Conservation (phyloP, 2,113 vertebrate genomes). For the Ochotona curzoniae region DNA sequence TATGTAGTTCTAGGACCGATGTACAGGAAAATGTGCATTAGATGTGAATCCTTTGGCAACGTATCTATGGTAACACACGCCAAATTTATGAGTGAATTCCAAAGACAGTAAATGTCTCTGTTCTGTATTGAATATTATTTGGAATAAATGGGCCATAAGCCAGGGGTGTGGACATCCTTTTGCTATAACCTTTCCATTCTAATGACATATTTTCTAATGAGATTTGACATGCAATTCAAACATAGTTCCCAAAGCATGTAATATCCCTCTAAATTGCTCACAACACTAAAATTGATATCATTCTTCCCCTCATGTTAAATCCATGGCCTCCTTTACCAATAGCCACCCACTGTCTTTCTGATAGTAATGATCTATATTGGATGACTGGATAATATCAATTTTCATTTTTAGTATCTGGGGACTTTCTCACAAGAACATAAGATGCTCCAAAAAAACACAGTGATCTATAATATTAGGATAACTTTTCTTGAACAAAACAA, state of each 20-base stretch:
- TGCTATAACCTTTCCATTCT: conserved; percentile 55
- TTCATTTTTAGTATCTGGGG: conserved; percentile 49
- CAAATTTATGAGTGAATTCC: conserved; percentile 60
- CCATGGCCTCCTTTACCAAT: conserved; percentile 33
- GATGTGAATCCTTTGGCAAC: conserved; percentile 57
- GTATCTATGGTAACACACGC: not conserved
- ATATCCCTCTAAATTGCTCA: conserved; percentile 50
- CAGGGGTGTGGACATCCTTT: conserved; percentile 67
- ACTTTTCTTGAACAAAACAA: conserved; percentile 38
- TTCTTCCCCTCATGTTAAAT: conserved; percentile 54
- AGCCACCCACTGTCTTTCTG: conserved; percentile 31
- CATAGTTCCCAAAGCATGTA: conserved; percentile 58
- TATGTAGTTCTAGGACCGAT: not conserved
- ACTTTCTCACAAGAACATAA: conserved; percentile 44
- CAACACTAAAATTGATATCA: conserved; percentile 27
- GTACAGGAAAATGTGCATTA: not conserved
- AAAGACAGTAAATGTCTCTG: conserved; percentile 62
- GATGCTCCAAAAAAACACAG: not conserved
- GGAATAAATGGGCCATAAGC: conserved; percentile 55
- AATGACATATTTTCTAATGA: conserved; percentile 69
- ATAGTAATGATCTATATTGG: conserved; percentile 45
- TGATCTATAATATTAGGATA: conserved; percentile 54
- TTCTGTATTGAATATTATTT: conserved; percentile 59
- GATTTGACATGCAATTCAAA: conserved; percentile 71
- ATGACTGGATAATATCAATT: not conserved